phyloP scores from a whole-genome alignment of 1,140 invertebrate species.

The Neomicropteryx cornuta region DNA sequence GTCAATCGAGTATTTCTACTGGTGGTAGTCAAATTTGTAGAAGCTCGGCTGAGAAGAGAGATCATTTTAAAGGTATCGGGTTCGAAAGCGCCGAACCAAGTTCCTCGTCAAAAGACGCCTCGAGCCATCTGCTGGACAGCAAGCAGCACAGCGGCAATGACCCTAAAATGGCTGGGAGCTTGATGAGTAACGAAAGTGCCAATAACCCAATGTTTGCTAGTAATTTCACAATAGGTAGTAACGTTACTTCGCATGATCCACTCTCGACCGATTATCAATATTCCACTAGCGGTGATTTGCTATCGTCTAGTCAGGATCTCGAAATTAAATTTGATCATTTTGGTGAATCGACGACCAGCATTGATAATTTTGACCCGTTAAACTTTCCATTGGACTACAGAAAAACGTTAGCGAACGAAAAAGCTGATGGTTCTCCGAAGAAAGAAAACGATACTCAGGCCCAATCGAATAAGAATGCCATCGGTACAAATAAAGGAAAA shows the following conservation, averaged over 20 bases:
- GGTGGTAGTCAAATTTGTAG: too few relatives aligned
- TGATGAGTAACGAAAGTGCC: conserved; percentile 28
- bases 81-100: conserved; percentile 28
- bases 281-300: conserved; percentile 30
- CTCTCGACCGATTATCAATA: conserved; percentile 31
- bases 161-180: conserved; percentile 24
- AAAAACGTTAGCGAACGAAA: background rate
- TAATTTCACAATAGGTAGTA: conserved; percentile 35
- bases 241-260: conserved; percentile 35
- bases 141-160: conserved; percentile 20
- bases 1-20: conserved; percentile 14
- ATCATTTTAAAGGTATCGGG: conserved; percentile 22
- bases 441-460: too few relatives aligned
- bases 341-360: conserved; percentile 30
- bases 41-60: conserved; percentile 7
- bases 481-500: too few relatives aligned
- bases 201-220: conserved; percentile 33
- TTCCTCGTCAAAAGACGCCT: conserved; percentile 28
- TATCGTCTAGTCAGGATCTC: conserved; percentile 36
- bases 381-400: conserved; percentile 11
- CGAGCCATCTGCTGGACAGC: conserved; percentile 31
- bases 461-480: too few relatives aligned
- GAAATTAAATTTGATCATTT: conserved; percentile 42
- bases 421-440: too few relatives aligned
- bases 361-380: conserved; percentile 20